Conservation (phyloP, 2,113 vertebrate species). For the Pleuronectes platessa region DNA sequence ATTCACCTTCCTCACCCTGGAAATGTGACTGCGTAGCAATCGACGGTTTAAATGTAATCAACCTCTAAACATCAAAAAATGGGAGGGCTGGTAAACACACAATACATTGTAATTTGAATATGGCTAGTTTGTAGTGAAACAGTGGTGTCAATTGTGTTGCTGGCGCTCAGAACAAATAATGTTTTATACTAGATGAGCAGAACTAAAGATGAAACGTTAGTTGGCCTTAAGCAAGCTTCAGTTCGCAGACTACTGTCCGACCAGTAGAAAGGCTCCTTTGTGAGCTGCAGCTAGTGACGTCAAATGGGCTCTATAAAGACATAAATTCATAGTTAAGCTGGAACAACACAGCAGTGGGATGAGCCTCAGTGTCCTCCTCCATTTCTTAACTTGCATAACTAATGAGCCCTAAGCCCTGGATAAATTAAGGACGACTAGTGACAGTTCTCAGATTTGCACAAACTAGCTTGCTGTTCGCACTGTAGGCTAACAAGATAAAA, state of each 20-base stretch:
- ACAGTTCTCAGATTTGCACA: constrained; percentile 57
- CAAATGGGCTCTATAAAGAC: constrained; percentile 86
- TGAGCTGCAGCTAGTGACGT: constrained; percentile 90
- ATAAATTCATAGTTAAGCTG: constrained; percentile 89
- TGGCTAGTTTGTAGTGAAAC: constrained; percentile 71
- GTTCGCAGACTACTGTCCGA: constrained; percentile 89
- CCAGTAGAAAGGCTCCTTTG: constrained; percentile 91
- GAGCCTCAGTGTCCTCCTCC: constrained; percentile 81
- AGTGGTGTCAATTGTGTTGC: constrained; percentile 83
- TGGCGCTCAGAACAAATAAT: constrained; percentile 89
- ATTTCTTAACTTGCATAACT: constrained; percentile 89
- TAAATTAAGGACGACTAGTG: constrained; percentile 75
- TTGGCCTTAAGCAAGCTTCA: constrained; percentile 91
- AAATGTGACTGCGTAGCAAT: constrained; percentile 23
- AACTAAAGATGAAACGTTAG: constrained; percentile 97
- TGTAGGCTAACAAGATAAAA: constrained; percentile 52
- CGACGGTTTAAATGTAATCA: constrained; percentile 7
- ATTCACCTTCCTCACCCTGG: constrained; percentile 1
- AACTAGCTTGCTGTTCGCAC: constrained; percentile 31
- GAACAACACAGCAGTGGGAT: constrained; percentile 84
- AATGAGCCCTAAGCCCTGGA: constrained; percentile 87
- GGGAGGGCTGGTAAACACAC: constrained; percentile 32
- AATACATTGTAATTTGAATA: constrained; percentile 71
- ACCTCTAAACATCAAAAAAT: constrained; percentile 28
- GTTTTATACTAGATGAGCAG: constrained; percentile 91